Evolutionary conservation across 2,888 invertebrate genomes (phyloP), one percentile per base, ranked within the genome.

Genomic region (Candidula unifasciata): DNA sequence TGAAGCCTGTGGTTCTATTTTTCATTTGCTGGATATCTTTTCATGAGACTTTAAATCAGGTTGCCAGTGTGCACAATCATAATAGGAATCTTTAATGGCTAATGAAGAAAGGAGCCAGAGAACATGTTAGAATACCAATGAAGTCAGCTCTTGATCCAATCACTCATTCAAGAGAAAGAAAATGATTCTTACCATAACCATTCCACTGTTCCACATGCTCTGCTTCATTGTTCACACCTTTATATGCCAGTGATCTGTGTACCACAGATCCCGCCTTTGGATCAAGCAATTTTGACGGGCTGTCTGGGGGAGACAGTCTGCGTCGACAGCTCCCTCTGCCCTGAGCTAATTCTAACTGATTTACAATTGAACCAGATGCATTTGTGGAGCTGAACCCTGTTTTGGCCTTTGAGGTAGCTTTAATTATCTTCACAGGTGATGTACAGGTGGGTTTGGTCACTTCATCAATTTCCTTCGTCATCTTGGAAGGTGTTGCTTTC

Each of bases 401-500:
- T 35, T 76, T 74, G 24, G 83, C 80, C 18, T 76, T 83, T 18
- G 80, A 80, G n/a, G 85, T 83, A 27, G 88, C 83, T 71, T 91
- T 89, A 33, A 88, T 88, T 35, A 92, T 89, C 77, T 90, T 89
- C 10, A 91, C 90, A 44, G 91, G 91, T 24, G 91, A 91, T 0
- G 90, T 88, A 68, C 89, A 89, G 52, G 82, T 84, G 30, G 87
- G 87, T 68, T 86, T 83, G 24, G 90, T 88, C 1, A 90, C 85
- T 30, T 89, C 89, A 79, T 90, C 89, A 69, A 88, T 89, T 71
- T 90, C 90, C 86, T 91, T 91, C 16, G 90, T 89, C 66, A 91
- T 88, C 85, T 91, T 91, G 76, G 91, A 91, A 21, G 92, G 92
- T 10, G 91, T 92, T 16, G 90, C 87, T 73, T 90, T 87, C 74